Base-by-base conservation (phyloP, 2,797 vertebrate genomes). In the Netta rufina region DNA sequence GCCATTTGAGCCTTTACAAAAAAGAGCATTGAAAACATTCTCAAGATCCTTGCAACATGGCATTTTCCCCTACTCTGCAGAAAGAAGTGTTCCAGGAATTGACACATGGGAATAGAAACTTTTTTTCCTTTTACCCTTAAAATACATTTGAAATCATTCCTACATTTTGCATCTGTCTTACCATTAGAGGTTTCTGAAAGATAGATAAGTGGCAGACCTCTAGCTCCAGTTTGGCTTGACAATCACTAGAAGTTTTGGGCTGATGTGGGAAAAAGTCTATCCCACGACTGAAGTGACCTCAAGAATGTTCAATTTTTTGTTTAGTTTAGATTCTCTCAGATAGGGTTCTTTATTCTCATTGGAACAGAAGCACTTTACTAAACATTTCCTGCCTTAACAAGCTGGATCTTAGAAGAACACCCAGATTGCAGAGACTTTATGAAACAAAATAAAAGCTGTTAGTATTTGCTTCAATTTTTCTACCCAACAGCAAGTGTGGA, bases 71-170 rank as follows among this genome's bases (percentile, higher is more conserved):
- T 76, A 3, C 41, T 67, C 38, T 69, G 33, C 43, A 65, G 22
- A 84, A 79, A 83, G 18, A 3, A 58, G 6, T 2, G 8, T 47
- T 84, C 33, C 38, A 67, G 51, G 32, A 83, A 77, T 0, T 21
- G n/a, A 57, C 25, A 10, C 2, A 6, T 5, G 33, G 69, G 64
- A 88, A 72, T 0, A 51, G 17, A 2, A 56, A 67, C 0, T 0
- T 32, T 39, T 74, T 24, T 54, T 51, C n/a, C 27, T 45, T 39
- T 28, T 75, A 28, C 72, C 49, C 20, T 56, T 41, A 89, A 87
- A 89, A 77, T 18, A 67, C 5, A 41, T 53, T 39, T 24, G n/a
- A 85, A 45, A 27, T 47, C 36, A 24, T 78, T 33, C 21, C 22
- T 70, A 27, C 60, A 28, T 84, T 64, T 62, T 79, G 21, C 13